A percentile compares a stretch with the other conserved stretches of the same genome.
Conservation (phyloP, 2,888 invertebrate genomes). For the Hirtodrosophila duncani region DNA sequence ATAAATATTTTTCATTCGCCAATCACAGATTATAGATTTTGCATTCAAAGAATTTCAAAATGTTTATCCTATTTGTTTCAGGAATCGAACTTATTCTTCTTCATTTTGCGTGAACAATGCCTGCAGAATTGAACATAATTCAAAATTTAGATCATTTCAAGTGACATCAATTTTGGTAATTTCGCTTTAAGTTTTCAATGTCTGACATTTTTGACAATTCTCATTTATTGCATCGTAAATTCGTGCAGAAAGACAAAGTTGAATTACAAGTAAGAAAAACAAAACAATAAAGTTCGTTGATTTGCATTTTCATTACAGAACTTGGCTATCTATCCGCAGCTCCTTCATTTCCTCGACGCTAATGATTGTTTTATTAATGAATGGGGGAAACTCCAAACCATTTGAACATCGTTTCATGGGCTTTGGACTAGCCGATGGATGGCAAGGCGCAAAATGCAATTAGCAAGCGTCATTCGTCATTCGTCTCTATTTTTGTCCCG, state of each 20-base stretch:
- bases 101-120: too few species aligned
- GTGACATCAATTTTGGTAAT: background rate
- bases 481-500: constrained; percentile 10
- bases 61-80: too few species aligned
- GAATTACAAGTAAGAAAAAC: too few species aligned
- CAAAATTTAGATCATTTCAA: too few species aligned
- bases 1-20: too few species aligned
- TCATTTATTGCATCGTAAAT: background rate
- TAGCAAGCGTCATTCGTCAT: constrained; percentile 41
- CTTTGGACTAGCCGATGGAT: too few species aligned
- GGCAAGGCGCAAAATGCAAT: constrained; percentile 21
- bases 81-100: too few species aligned
- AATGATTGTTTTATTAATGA: constrained; percentile 12
- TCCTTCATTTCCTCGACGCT: constrained; percentile 10
- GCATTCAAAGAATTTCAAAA: too few species aligned
- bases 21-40: too few species aligned
- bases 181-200: background rate
- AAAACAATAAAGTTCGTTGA: constrained; percentile 13
- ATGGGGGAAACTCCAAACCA: constrained; percentile 22
- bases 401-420: constrained; percentile 13
- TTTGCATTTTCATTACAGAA: constrained; percentile 19
- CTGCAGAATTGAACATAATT: too few species aligned
- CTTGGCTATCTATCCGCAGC: constrained; percentile 7
- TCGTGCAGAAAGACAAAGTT: background rate
- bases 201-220: background rate